Percentiles rank a stretch among this genome's conserved stretches.
Conservation (phyloP, 2,113 vertebrate species). For the Bothrops jararaca region DNA sequence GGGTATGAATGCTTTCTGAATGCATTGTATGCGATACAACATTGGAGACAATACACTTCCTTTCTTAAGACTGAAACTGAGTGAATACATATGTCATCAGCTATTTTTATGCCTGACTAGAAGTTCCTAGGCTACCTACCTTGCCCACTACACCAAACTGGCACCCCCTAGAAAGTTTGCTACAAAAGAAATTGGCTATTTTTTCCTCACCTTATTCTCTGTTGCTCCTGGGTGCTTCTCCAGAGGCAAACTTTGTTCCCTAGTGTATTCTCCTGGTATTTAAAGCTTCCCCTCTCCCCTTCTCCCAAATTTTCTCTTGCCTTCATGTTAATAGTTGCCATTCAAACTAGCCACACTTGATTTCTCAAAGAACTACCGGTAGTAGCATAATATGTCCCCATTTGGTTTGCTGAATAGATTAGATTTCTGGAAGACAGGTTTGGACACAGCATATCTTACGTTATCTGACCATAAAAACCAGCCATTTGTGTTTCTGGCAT, state of each 20-base stretch:
- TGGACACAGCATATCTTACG: background rate
- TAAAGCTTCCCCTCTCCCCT: background rate
- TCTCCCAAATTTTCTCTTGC: background rate
- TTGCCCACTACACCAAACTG: background rate
- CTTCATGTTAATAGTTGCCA: background rate
- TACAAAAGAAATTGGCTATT: background rate
- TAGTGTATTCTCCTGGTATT: background rate
- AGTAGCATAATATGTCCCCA: background rate
- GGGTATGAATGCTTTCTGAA: no score
- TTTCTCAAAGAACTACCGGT: background rate
- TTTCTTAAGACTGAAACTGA: background rate
- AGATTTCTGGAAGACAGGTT: background rate
- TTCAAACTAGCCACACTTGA: background rate
- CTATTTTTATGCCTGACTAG: background rate
- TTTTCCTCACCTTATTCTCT: background rate
- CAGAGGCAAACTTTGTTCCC: background rate
- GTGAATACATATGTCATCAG: no score
- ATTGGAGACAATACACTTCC: background rate
- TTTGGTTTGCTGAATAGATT: background rate
- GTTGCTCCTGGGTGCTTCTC: background rate
- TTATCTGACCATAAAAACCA: background rate
- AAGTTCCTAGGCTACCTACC: background rate
- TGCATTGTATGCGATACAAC: background rate
- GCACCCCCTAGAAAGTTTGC: background rate
- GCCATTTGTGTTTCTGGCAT: background rate